phyloP scores from a whole-genome alignment of 2,888 invertebrate genomes.

The Merodon equestris region DNA sequence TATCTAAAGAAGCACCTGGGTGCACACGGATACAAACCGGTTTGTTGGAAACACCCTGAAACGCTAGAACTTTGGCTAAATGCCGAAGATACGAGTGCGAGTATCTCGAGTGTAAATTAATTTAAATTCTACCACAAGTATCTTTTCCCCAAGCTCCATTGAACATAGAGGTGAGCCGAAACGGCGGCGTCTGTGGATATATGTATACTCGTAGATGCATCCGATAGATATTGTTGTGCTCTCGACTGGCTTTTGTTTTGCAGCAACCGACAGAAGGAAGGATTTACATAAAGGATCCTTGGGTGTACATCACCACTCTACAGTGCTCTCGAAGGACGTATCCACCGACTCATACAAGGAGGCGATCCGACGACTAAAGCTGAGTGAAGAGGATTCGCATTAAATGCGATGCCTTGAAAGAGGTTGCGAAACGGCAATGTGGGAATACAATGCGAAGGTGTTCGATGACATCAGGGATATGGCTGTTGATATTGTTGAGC shows the following conservation, averaged over 20 bases:
- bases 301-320: constrained; percentile 29
- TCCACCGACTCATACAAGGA: too few relatives aligned
- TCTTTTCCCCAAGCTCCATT: constrained; percentile 38
- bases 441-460: constrained; percentile 27
- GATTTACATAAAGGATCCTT: constrained; percentile 44
- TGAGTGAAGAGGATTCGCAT: constrained; percentile 27
- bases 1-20: too few relatives aligned
- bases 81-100: constrained; percentile 6
- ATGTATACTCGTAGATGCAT: neutral
- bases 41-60: neutral
- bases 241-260: constrained; percentile 35
- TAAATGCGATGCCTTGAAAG: constrained; percentile 38
- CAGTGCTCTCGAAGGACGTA: too few relatives aligned
- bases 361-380: constrained; percentile 27
- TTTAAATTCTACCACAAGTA: constrained; percentile 45
- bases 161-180: constrained; percentile 3
- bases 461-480: neutral
- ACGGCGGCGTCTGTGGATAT: neutral
- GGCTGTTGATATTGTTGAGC: too few relatives aligned
- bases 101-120: constrained; percentile 37
- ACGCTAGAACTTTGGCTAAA: constrained; percentile 18
- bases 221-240: constrained; percentile 20
- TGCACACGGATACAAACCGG: neutral
- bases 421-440: constrained; percentile 10
- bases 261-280: constrained; percentile 7